phyloP scores from a whole-genome alignment of 30 jellyfish, hydroid and myxozoan genomes.

The Catostylus mosaicus region DNA sequence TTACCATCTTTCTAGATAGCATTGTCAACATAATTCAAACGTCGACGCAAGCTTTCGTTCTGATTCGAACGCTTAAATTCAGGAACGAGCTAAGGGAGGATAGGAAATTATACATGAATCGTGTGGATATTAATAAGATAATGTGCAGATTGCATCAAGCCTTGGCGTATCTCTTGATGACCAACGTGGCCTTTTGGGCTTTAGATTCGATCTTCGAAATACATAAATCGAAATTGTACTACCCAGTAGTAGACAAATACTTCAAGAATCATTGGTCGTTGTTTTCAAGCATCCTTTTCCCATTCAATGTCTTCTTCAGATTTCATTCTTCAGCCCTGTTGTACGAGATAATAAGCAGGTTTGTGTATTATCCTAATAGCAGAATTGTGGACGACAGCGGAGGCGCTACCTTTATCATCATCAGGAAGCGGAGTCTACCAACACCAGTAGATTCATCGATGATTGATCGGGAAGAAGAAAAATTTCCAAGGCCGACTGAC shows the following conservation, averaged over 20 bases:
- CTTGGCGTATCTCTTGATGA: slow-evolving; percentile 22
- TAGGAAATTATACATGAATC: not conserved
- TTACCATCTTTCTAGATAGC: slow-evolving; percentile 14
- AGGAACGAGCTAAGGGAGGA: not conserved
- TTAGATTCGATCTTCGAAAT: slow-evolving; percentile 62
- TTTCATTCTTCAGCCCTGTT: slow-evolving; percentile 59
- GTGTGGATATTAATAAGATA: not conserved
- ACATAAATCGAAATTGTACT: slow-evolving; percentile 4
- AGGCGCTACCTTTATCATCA: not conserved
- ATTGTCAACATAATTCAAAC: not conserved
- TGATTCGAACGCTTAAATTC: slow-evolving; percentile 36
- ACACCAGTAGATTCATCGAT: slow-evolving; percentile 11
- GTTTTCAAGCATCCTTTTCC: slow-evolving; percentile 29
- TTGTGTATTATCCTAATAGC: not conserved
- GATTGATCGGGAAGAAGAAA: no score
- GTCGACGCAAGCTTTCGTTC: slow-evolving; percentile 15
- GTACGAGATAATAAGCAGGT: slow-evolving; percentile 37
- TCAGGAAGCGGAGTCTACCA: slow-evolving; percentile 39
- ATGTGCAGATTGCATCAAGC: slow-evolving; percentile 31
- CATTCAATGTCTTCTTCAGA: slow-evolving; percentile 44
- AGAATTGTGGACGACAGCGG: not conserved
- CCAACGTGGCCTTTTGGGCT: slow-evolving; percentile 58
- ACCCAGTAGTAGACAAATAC: slow-evolving; percentile 34
- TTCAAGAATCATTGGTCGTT: slow-evolving; percentile 37
- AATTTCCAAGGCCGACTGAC: no score